Conservation (phyloP, 1,140 invertebrate genomes). For the Leptinotarsa lineolata region DNA sequence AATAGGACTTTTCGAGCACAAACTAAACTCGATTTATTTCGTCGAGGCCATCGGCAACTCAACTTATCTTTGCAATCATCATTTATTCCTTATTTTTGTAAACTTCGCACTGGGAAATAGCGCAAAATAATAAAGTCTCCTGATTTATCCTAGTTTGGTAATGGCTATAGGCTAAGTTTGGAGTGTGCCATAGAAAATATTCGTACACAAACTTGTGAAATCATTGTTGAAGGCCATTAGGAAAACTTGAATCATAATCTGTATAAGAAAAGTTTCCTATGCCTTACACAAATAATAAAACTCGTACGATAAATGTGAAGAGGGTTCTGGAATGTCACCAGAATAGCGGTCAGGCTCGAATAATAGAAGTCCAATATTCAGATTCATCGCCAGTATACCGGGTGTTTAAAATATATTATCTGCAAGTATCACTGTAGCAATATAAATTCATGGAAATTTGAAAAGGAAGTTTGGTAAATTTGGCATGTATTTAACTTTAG, state of each 20-base stretch:
- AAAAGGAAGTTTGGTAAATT: no score
- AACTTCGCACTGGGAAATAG: conserved; percentile 8
- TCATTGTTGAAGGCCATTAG: conserved; percentile 40
- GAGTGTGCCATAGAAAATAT: conserved; percentile 35
- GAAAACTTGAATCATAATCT: conserved; percentile 41
- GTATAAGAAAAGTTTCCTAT: conserved; percentile 45
- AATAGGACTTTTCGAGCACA: conserved; percentile 11
- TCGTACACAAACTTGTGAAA: conserved; percentile 42
- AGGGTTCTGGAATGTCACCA: conserved; percentile 1
- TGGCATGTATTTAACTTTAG: no score
- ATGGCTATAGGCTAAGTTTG: conserved; percentile 35
- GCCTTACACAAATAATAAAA: conserved; percentile 39
- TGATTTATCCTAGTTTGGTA: conserved; percentile 31
- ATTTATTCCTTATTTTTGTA: neutral
- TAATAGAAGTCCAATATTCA: conserved; percentile 15
- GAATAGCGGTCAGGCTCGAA: conserved; percentile 26
- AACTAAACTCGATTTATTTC: no score
- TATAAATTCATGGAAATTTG: no score
- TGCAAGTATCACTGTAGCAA: no score
- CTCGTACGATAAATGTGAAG: conserved; percentile 31
- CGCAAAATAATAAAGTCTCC: conserved; percentile 29
- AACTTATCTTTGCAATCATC: neutral
- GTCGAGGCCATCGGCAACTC: no score
- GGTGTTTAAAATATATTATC: no score
- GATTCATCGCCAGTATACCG: no score